These are phyloP conservation scores for Lophius piscatorius DNA, from an alignment of 2,113 vertebrate species.

Conservation along the genomic window DNA sequence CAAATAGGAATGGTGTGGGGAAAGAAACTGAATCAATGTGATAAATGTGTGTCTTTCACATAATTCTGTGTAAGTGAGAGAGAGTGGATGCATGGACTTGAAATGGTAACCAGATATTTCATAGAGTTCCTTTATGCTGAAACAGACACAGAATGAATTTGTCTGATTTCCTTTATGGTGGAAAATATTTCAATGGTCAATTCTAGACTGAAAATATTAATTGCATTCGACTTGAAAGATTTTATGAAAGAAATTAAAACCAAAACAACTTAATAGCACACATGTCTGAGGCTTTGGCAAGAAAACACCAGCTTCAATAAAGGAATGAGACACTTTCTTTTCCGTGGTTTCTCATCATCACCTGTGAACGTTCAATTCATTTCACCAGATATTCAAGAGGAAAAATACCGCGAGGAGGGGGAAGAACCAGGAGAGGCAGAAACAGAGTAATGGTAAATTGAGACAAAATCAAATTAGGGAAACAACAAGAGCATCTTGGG, in stretches of 20 bases:
- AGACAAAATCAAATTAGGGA: slow-evolving; percentile 3
- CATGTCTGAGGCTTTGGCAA: slow-evolving; percentile 4
- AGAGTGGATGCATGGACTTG: neutral
- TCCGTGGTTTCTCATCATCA: neutral
- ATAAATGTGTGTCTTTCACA: neutral
- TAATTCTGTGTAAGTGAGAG: neutral
- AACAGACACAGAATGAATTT: no score
- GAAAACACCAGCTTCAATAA: slow-evolving; percentile 21
- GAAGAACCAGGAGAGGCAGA: neutral
- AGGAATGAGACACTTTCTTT: slow-evolving; percentile 6
- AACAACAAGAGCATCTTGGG: neutral
- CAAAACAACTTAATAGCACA: no score
- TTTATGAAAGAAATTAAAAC: no score
- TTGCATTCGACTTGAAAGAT: no score
- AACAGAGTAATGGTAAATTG: neutral
- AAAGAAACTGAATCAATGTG: slow-evolving; percentile 19
- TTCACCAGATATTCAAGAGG: neutral
- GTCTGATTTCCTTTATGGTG: no score
- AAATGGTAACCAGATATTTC: neutral
- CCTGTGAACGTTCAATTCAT: neutral
- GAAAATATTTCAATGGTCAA: no score
- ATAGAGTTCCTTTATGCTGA: neutral
- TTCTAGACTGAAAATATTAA: no score
- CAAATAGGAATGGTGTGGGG: slow-evolving; percentile 1
- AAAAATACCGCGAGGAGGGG: neutral